Percentiles rank a stretch among this genome's conserved stretches.
Conservation (phyloP, 2,797 vertebrate species). For the Cuniculus paca region DNA sequence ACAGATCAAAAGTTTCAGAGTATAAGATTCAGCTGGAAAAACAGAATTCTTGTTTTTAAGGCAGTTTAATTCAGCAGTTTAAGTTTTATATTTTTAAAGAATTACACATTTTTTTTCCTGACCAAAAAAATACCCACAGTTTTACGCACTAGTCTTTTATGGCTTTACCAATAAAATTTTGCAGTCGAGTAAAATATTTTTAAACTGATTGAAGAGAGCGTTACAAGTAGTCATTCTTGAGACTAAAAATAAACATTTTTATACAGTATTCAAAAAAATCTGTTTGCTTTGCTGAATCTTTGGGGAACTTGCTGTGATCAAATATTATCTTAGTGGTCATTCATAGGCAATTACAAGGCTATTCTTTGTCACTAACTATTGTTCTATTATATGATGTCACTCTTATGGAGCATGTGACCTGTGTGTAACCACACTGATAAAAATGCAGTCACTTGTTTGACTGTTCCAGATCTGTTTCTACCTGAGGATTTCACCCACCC, state of each 20-base stretch:
- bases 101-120: not conserved
- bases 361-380: not conserved
- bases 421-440: not conserved
- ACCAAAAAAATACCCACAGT: not conserved
- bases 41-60: slow-evolving; percentile 30
- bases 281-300: slow-evolving; percentile 48
- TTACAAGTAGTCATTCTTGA: slow-evolving; percentile 8
- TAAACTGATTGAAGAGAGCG: not conserved
- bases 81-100: not conserved
- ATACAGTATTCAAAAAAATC: not conserved
- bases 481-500: not conserved
- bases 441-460: not conserved
- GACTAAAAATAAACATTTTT: not conserved
- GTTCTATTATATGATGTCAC: not conserved
- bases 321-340: not conserved
- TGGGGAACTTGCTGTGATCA: not conserved
- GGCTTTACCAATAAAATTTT: slow-evolving; percentile 34
- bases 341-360: not conserved
- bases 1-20: slow-evolving; percentile 1
- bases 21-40: not conserved
- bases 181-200: not conserved
- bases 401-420: not conserved
- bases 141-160: not conserved
- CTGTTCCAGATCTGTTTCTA: not conserved
- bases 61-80: slow-evolving; percentile 31